Conservation (phyloP, 2,888 invertebrate species). For the Mamestra brassicae region DNA sequence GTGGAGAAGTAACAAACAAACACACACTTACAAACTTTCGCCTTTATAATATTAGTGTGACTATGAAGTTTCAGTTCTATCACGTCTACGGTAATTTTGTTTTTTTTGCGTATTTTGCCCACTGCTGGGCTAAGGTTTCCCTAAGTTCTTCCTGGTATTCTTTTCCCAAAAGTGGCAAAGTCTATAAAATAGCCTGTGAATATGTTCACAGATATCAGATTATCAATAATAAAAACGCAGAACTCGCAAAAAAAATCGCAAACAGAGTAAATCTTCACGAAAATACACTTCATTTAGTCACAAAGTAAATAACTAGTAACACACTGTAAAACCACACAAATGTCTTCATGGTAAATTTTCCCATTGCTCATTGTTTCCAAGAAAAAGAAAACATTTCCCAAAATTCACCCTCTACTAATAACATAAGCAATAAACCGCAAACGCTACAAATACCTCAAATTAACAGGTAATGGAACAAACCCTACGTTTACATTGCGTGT, state of each 20-base stretch:
- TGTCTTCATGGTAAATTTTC: background rate
- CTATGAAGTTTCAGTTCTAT: no score
- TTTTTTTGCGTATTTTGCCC: no score
- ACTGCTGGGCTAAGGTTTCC: no score
- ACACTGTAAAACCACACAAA: conserved; percentile 2
- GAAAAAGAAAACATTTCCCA: conserved; percentile 23
- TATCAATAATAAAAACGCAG: no score
- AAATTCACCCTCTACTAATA: conserved; percentile 37
- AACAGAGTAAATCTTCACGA: background rate
- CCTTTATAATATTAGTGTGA: no score
- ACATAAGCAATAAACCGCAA: conserved; percentile 52
- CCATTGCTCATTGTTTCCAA: conserved; percentile 25
- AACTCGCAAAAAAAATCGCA: background rate
- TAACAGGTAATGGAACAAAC: conserved; percentile 58
- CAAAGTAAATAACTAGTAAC: background rate
- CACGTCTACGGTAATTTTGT: no score
- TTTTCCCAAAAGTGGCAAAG: background rate
- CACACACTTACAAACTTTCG: no score
- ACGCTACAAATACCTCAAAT: conserved; percentile 52
- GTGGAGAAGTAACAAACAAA: no score
- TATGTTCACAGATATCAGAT: no score
- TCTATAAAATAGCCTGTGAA: background rate
- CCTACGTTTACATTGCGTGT: conserved; percentile 71
- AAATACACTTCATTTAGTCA: background rate
- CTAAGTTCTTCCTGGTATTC: background rate